Conservation (phyloP, 2,888 invertebrate genomes). For the Seira ritae region DNA sequence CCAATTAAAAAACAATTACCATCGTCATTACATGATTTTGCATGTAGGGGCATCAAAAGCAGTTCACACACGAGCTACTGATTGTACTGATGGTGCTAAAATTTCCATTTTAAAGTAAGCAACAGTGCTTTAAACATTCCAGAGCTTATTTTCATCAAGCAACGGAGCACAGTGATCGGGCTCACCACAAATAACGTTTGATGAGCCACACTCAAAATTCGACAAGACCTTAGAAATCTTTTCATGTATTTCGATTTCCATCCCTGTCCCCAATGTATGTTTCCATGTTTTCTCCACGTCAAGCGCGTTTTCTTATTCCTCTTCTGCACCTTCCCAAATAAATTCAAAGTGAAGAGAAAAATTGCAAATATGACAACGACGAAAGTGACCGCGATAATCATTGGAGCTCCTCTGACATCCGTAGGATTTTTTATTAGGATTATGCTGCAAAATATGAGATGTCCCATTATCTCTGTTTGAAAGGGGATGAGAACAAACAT, state of each 20-base stretch:
- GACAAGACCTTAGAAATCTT: conserved; percentile 34
- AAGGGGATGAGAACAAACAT: conserved; percentile 9
- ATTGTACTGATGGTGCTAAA: too few species aligned
- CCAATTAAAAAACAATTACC: too few species aligned
- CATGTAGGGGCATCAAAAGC: too few species aligned
- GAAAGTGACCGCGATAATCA: not conserved
- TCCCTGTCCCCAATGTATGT: not conserved
- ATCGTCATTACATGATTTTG: too few species aligned
- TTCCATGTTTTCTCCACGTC: conserved; percentile 21
- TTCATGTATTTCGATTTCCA: conserved; percentile 20
- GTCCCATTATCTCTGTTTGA: not conserved
- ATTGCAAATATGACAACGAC: not conserved
- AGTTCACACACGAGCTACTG: too few species aligned
- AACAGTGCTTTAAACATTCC: conserved; percentile 38
- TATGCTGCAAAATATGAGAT: not conserved
- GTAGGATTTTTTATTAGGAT: not conserved
- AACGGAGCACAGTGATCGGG: conserved; percentile 25
- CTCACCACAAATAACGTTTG: conserved; percentile 43
- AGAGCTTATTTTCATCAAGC: conserved; percentile 36
- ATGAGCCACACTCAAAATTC: conserved; percentile 27
- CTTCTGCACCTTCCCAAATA: conserved; percentile 33
- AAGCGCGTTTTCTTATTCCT: conserved; percentile 36
- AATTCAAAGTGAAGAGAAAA: conserved; percentile 26
- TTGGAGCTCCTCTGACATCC: not conserved
- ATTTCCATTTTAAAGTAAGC: not conserved